phyloP scores from a whole-genome alignment of 2,888 invertebrate species.

The Megaustenia siamemsis region DNA sequence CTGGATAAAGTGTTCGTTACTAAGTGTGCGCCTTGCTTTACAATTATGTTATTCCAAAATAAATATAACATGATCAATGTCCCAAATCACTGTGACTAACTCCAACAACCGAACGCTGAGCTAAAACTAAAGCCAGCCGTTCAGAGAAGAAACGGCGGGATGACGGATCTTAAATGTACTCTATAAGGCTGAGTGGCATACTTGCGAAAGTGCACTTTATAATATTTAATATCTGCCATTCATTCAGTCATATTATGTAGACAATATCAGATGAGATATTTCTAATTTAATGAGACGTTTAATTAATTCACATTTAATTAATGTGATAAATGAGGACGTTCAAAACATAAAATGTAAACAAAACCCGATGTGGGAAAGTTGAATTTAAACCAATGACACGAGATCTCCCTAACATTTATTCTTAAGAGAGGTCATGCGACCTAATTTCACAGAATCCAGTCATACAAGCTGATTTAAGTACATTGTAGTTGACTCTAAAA shows the following conservation, averaged over 20 bases:
- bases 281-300: background rate
- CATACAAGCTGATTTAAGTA: too few relatives aligned
- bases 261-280: too few relatives aligned
- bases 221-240: too few relatives aligned
- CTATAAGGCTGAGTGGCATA: constrained; percentile 27
- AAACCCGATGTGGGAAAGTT: constrained; percentile 52
- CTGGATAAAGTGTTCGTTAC: too few relatives aligned
- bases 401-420: constrained; percentile 24
- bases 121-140: background rate
- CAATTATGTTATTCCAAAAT: too few relatives aligned
- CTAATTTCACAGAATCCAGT: constrained; percentile 53
- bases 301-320: background rate
- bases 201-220: background rate
- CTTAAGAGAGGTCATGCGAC: constrained; percentile 60
- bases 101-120: too few relatives aligned
- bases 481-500: too few relatives aligned
- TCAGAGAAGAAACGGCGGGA: background rate
- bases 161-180: constrained; percentile 15
- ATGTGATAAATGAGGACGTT: background rate
- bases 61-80: too few relatives aligned
- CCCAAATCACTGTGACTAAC: too few relatives aligned
- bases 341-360: constrained; percentile 42
- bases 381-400: constrained; percentile 51
- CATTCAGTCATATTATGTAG: too few relatives aligned
- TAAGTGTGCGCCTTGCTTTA: too few relatives aligned